Evolutionary conservation across 2,888 invertebrate genomes (phyloP).

Genomic region (Leucophenga maculata): DNA sequence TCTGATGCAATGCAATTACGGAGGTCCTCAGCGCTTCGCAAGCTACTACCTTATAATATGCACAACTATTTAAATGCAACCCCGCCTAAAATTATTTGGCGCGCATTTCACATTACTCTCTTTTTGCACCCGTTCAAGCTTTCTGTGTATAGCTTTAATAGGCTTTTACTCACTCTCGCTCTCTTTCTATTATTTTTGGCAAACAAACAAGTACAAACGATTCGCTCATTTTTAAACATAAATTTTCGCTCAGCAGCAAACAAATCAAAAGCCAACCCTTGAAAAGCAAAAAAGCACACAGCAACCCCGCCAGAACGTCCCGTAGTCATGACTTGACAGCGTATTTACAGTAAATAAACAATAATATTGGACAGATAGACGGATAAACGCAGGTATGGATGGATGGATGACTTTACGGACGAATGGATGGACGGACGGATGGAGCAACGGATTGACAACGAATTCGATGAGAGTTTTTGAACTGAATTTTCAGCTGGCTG

Average conservation of each 20-base stretch:
- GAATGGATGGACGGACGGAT: background rate
- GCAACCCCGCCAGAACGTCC: slow-evolving; percentile 5
- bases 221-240: slow-evolving; percentile 45
- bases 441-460: background rate
- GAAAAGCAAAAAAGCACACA: background rate
- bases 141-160: too few relatives aligned
- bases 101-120: background rate
- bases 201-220: background rate
- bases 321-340: slow-evolving; percentile 22
- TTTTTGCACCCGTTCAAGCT: background rate
- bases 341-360: slow-evolving; percentile 31
- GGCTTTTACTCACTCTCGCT: background rate
- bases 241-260: slow-evolving; percentile 49
- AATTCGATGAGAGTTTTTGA: background rate
- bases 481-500: background rate
- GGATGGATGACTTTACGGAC: background rate
- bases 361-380: slow-evolving; percentile 2
- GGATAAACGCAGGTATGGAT: background rate
- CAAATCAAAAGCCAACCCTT: slow-evolving; percentile 47
- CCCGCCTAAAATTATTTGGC: too few relatives aligned
- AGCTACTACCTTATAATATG: too few relatives aligned
- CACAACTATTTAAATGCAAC: too few relatives aligned
- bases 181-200: too few relatives aligned
- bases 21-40: too few relatives aligned
- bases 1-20: too few relatives aligned